These are phyloP conservation scores for Oenanthe oenanthe DNA, from an alignment of 2,113 vertebrate species.

Conservation along the genomic window DNA sequence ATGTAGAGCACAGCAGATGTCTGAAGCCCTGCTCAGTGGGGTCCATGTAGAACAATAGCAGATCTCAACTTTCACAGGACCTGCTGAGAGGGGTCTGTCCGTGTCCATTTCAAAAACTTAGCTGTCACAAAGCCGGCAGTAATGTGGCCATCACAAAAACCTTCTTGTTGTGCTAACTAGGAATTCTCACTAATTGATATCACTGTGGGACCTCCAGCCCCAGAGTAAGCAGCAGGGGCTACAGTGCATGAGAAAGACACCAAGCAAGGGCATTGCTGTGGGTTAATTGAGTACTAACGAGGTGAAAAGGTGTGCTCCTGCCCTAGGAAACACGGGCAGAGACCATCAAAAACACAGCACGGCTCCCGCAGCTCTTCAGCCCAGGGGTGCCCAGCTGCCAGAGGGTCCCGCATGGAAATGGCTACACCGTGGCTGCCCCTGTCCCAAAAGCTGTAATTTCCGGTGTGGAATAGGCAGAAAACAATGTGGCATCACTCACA, in stretches of 20 bases:
- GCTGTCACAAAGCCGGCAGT: slow-evolving; percentile 12
- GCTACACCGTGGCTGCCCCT: rapidly evolving
- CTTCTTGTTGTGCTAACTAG: slow-evolving; percentile 41
- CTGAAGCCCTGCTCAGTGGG: neutral
- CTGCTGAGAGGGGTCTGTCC: neutral
- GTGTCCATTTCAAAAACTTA: neutral
- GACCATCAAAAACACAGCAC: neutral
- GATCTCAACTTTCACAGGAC: neutral
- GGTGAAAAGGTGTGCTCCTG: neutral
- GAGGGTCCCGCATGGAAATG: neutral
- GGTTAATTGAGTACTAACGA: neutral
- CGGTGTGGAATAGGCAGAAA: neutral
- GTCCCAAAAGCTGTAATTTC: neutral
- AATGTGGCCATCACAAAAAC: neutral
- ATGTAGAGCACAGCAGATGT: neutral
- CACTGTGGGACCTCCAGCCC: neutral
- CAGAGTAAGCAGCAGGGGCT: neutral
- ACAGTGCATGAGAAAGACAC: neutral
- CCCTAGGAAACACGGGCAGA: neutral
- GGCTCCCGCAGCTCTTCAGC: neutral
- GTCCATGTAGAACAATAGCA: neutral
- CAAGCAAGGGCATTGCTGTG: neutral
- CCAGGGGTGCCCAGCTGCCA: neutral
- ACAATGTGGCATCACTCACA: rapidly evolving
- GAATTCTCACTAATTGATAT: slow-evolving; percentile 1